phyloP scores from a whole-genome alignment of 2,888 invertebrate genomes.

The Morinoia aosen region DNA sequence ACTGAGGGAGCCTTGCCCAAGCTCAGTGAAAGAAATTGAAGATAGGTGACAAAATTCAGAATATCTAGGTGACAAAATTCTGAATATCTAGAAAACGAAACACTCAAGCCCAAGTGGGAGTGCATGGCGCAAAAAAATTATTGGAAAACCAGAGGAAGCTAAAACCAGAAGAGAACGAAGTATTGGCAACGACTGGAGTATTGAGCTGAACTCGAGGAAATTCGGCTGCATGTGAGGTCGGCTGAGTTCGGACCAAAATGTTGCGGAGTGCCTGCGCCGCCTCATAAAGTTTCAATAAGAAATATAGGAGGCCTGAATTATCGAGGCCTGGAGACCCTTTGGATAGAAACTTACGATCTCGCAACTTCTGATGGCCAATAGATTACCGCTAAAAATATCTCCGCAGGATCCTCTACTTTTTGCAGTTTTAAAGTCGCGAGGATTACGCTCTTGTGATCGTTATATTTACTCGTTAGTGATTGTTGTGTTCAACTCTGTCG shows the following conservation, averaged over 20 bases:
- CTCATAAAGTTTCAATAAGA: constrained; percentile 46
- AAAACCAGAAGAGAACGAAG: not conserved
- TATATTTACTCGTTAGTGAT: not conserved
- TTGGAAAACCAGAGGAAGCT: not conserved
- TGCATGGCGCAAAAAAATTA: not conserved
- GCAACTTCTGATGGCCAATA: constrained; percentile 49
- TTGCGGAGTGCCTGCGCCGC: not conserved
- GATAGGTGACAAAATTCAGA: no score
- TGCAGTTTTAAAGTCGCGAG: not conserved
- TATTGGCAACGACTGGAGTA: not conserved
- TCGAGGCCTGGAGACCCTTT: not conserved
- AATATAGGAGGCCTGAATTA: constrained; percentile 45
- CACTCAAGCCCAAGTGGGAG: not conserved
- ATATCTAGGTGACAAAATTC: not conserved
- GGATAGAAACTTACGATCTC: constrained; percentile 41
- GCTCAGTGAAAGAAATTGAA: no score
- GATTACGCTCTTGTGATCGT: not conserved
- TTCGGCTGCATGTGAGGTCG: not conserved
- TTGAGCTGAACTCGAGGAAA: not conserved
- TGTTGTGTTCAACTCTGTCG: not conserved
- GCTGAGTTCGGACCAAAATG: constrained; percentile 16
- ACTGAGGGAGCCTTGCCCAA: not conserved
- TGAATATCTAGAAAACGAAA: not conserved
- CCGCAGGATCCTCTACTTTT: not conserved
- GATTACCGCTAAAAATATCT: constrained; percentile 44